Percentiles rank a stretch among this genome's conserved stretches.
These are phyloP conservation scores for Rutpela maculata DNA, from an alignment of 2,888 invertebrate species.

Conservation along the genomic window DNA sequence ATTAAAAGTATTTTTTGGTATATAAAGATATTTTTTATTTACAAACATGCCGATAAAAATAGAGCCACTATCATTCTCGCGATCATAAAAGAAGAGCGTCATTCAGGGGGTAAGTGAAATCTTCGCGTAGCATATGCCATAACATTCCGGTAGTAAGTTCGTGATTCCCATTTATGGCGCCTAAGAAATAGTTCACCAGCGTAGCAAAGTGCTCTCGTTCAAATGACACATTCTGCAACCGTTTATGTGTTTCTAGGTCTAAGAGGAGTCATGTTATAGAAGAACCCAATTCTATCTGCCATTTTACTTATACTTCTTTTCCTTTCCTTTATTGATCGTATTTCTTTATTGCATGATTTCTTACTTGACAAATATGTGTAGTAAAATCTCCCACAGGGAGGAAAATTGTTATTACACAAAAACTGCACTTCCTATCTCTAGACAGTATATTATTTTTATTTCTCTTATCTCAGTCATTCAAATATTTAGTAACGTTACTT, in stretches of 20 bases:
- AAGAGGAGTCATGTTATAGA: constrained; percentile 53
- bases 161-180: constrained; percentile 62
- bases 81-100: constrained; percentile 59
- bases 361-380: constrained; percentile 37
- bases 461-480: background rate
- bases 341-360: constrained; percentile 49
- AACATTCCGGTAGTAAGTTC: constrained; percentile 56
- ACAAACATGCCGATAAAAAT: constrained; percentile 52
- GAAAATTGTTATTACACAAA: constrained; percentile 36
- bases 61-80: constrained; percentile 57
- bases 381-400: constrained; percentile 35
- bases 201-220: constrained; percentile 57
- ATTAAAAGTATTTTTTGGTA: constrained; percentile 32
- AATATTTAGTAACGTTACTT: background rate
- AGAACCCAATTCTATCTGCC: constrained; percentile 51
- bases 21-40: constrained; percentile 41
- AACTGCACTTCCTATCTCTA: constrained; percentile 26
- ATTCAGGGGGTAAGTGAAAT: constrained; percentile 59
- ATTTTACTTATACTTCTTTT: constrained; percentile 49
- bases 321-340: constrained; percentile 56
- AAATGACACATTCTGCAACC: constrained; percentile 53
- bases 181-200: constrained; percentile 59
- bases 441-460: constrained; percentile 17
- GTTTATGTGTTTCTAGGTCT: constrained; percentile 39
- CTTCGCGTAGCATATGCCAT: constrained; percentile 59